These are phyloP conservation scores for Anguilla anguilla DNA, from an alignment of 2,797 vertebrate genomes.

Conservation along the genomic window DNA sequence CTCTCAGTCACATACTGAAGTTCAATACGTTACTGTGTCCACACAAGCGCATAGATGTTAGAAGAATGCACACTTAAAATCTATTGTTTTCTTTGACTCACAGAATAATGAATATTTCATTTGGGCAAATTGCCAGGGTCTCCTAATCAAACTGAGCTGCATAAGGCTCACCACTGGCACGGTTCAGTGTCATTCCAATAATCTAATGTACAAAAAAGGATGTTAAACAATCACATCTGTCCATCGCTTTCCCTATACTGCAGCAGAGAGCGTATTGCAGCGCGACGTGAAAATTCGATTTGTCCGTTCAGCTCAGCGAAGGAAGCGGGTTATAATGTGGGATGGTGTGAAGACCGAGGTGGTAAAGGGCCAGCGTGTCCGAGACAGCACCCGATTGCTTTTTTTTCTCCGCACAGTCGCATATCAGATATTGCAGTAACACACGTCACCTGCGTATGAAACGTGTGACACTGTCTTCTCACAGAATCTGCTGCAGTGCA, in stretches of 20 bases:
- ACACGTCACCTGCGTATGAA: background rate
- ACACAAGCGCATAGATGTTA: too few relatives aligned
- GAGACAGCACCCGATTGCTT: conserved; percentile 11
- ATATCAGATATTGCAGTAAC: conserved; percentile 15
- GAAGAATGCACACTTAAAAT: background rate
- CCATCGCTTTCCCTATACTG: background rate
- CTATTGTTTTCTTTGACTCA: background rate
- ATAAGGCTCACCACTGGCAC: background rate
- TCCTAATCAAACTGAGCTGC: background rate
- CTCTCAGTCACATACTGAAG: background rate
- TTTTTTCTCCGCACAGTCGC: conserved; percentile 13
- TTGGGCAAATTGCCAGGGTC: background rate
- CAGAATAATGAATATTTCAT: background rate
- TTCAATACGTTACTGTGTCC: background rate
- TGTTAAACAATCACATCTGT: background rate
- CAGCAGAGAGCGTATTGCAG: background rate
- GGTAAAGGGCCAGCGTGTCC: background rate
- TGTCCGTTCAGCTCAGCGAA: background rate
- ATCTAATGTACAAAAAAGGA: background rate
- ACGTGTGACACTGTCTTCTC: background rate
- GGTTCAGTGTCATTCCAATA: background rate
- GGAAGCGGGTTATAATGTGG: background rate
- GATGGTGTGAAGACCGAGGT: background rate
- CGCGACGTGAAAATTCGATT: background rate
- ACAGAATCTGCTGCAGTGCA: background rate